Evolutionary conservation across 2,113 vertebrate species (phyloP).

Genomic region (Cercocebus atys): DNA sequence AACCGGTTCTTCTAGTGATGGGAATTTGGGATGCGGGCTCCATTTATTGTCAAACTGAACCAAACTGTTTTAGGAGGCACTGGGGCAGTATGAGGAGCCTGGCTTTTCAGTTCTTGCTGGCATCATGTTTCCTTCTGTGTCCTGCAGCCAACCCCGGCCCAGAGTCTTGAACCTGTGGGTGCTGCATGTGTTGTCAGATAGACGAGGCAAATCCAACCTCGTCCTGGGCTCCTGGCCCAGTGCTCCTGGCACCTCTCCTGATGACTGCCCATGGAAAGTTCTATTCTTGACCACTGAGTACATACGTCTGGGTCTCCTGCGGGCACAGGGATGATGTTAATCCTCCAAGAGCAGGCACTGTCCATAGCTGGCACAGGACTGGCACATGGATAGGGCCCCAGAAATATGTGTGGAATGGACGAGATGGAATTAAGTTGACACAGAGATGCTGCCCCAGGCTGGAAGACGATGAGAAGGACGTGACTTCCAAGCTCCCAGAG

Average conservation of each 20-base stretch:
- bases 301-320: not conserved
- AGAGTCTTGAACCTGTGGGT: not conserved
- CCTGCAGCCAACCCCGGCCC: fast-evolving
- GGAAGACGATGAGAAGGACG: not conserved
- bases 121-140: fast-evolving
- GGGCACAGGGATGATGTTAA: not conserved
- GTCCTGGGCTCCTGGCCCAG: fast-evolving
- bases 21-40: not conserved
- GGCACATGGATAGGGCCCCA: not conserved
- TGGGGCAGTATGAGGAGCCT: not conserved
- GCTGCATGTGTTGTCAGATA: not conserved
- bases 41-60: not conserved
- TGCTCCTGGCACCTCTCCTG: not conserved
- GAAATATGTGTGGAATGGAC: not conserved
- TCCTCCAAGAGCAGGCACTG: not conserved
- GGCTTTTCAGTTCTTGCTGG: not conserved
- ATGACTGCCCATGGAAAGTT: not conserved
- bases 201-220: not conserved
- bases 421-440: not conserved
- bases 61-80: not conserved
- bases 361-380: not conserved
- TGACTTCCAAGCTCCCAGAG: constrained; percentile 23
- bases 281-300: not conserved
- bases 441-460: not conserved
- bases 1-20: not conserved